Base-by-base conservation (phyloP, 2,113 vertebrate genomes). In the Casuarius casuarius region DNA sequence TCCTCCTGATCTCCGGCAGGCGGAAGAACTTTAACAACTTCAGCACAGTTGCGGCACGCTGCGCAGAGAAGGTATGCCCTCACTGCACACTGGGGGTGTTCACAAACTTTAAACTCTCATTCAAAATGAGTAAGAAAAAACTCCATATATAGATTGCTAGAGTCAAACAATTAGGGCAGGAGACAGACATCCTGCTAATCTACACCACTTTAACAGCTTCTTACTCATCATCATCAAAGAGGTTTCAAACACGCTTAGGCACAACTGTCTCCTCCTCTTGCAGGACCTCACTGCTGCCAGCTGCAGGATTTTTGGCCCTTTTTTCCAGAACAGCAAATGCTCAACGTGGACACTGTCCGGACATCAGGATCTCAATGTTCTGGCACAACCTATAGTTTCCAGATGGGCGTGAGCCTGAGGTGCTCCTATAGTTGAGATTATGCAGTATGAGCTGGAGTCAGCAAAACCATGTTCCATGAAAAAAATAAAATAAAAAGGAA, bases 171-270 rank as follows among this genome's bases (percentile, higher is more conserved):
- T 21, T 13, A 93, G 38, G 33, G 80, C 75, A 90, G 56, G 38
- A 94, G 58, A 21, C 83, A 79, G 66, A 74, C 52, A 71, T 33
- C 5, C 25, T 61, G 84, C 65, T 1, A 2, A 93, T 87, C 38
- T 70, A 40, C 44, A 58, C 61, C 58, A 61, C 70, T 68, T 28
- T 4, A 82, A 65, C 63, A 93, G 76, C 35, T 63, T 96, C 83
- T 93, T 94, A 93, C 62, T 95, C 29, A 58, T 58, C 94, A 96
- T 7, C 25, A 52, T 52, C 82, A 87, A 70, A 89, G 51, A 23
- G 76, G 74, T 73, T 94, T 87, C 74, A 70, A 87, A 73, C 83
- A 22, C 58, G 81, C 82, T 85, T 15, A 89, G 92, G 84, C 91
- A 95, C 67, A 96, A 33, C 77, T 49, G 67, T n/a, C 77, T 80